Evolutionary conservation across 2,113 vertebrate species (phyloP).

Genomic region (Notothenia coriiceps): DNA sequence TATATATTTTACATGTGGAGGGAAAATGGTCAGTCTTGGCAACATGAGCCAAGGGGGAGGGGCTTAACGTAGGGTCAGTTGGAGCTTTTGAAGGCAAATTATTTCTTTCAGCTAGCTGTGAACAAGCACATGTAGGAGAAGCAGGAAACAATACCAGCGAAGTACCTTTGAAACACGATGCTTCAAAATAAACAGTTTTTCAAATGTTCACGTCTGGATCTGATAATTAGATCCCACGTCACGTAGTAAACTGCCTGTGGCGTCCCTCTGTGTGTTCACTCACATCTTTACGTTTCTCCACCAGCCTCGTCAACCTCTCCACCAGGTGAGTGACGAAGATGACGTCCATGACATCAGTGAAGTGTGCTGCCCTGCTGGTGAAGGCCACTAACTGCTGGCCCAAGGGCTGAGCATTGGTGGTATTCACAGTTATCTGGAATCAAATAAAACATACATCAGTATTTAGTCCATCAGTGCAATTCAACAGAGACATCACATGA

Average conservation of each 20-base stretch:
- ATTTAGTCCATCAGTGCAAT: neutral
- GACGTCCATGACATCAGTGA: slow-evolving; percentile 91
- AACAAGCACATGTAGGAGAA: slow-evolving; percentile 54
- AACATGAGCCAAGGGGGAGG: too few relatives aligned
- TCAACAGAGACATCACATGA: slow-evolving; percentile 4
- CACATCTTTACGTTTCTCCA: slow-evolving; percentile 88
- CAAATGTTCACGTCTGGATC: neutral
- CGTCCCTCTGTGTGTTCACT: neutral
- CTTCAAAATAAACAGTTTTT: neutral
- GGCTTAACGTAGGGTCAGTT: neutral
- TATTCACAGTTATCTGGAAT: slow-evolving; percentile 88
- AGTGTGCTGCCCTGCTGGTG: slow-evolving; percentile 87
- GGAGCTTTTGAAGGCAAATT: slow-evolving; percentile 3
- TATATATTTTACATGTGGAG: too few relatives aligned
- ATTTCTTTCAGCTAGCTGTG: slow-evolving; percentile 38
- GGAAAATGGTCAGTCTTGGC: too few relatives aligned
- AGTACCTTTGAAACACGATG: neutral
- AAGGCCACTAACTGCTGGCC: slow-evolving; percentile 88
- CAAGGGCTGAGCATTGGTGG: slow-evolving; percentile 86
- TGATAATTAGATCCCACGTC: neutral
- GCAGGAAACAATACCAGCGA: slow-evolving; percentile 5
- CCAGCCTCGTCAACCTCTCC: slow-evolving; percentile 89
- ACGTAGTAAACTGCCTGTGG: neutral
- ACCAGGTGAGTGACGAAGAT: slow-evolving; percentile 92
- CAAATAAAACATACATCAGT: neutral